A percentile compares a stretch with the other conserved stretches of the same genome.
These are phyloP conservation scores for Apodemus speciosus DNA, from an alignment of 2,113 vertebrate species.

Conservation along the genomic window DNA sequence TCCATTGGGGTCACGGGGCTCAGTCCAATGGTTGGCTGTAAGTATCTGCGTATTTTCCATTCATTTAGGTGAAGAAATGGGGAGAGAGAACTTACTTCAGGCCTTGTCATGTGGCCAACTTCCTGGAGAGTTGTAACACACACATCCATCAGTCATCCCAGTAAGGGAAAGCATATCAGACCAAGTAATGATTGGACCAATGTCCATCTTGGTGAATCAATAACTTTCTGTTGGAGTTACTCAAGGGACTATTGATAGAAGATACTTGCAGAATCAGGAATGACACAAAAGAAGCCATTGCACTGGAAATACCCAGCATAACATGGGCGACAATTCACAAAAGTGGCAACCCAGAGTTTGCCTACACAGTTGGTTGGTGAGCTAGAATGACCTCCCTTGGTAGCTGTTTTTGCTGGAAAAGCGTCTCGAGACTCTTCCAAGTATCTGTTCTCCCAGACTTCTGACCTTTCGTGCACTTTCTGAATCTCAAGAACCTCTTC, in stretches of 20 bases:
- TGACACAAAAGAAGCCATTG: background rate
- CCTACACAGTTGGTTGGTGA: background rate
- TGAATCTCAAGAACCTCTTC: background rate
- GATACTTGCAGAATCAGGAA: background rate
- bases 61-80: background rate
- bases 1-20: too few species aligned
- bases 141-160: background rate
- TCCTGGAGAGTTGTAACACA: background rate
- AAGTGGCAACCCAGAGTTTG: background rate
- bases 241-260: background rate
- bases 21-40: too few species aligned
- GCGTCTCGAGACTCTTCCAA: background rate
- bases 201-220: background rate
- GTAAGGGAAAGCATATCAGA: background rate
- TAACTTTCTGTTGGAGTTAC: background rate
- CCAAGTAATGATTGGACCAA: background rate
- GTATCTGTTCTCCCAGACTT: background rate
- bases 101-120: too few species aligned
- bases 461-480: background rate
- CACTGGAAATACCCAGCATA: too few species aligned
- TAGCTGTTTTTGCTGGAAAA: background rate
- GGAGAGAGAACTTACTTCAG: background rate
- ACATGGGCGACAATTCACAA: background rate
- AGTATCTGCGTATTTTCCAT: background rate
- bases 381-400: background rate